Percentiles rank a stretch among this genome's conserved stretches.
Conservation (phyloP, 2,113 vertebrate genomes). For the Himantopus leucocephalus region DNA sequence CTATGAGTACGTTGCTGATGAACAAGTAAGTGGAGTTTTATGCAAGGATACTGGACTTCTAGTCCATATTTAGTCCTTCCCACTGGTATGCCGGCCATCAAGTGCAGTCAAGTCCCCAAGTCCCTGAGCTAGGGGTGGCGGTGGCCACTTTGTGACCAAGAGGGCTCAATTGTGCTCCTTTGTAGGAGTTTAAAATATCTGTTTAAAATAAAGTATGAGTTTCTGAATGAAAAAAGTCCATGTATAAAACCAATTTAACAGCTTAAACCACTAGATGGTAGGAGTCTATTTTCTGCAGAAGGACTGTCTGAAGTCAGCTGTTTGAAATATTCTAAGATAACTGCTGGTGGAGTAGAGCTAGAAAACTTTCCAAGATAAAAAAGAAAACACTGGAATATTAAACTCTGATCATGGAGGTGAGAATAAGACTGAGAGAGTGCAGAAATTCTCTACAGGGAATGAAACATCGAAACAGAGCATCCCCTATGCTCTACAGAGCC, state of each 20-base stretch:
- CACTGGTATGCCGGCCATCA: not conserved
- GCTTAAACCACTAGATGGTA: not conserved
- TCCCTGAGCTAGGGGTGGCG: not conserved
- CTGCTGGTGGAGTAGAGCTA: not conserved
- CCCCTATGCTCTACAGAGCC: not conserved
- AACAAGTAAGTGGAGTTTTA: not conserved
- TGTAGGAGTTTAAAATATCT: not conserved
- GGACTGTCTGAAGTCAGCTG: not conserved
- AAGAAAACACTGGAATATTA: not conserved
- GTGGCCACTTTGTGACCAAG: not conserved
- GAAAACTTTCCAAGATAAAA: not conserved
- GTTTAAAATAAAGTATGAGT: not conserved
- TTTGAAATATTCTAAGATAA: not conserved
- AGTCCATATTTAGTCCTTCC: not conserved
- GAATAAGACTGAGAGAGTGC: not conserved
- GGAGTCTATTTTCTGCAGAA: not conserved
- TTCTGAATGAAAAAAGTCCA: not conserved
- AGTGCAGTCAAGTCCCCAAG: not conserved
- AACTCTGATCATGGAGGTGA: not conserved
- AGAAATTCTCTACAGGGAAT: not conserved
- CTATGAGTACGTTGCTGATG: not conserved
- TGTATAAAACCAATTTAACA: not conserved
- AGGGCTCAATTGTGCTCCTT: not conserved
- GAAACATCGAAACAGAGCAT: not conserved
- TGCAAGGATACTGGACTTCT: not conserved